phyloP scores from a whole-genome alignment of 2,888 invertebrate genomes.

The Minunthozetes semirufus region DNA sequence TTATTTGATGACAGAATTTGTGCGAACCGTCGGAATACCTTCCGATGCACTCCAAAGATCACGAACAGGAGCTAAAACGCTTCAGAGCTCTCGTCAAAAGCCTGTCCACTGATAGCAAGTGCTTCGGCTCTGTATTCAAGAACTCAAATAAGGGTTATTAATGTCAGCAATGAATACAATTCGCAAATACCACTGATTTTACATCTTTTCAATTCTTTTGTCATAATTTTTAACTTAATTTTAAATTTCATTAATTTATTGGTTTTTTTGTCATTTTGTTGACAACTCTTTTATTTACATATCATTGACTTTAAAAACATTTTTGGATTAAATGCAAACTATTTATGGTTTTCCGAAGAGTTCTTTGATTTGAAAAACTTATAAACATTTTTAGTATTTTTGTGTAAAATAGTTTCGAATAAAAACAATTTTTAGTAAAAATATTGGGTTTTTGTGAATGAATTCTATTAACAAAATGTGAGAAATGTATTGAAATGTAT shows the following conservation, averaged over 20 bases:
- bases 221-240: neutral
- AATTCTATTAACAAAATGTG: constrained; percentile 12
- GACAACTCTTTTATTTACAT: constrained; percentile 16
- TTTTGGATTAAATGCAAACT: neutral
- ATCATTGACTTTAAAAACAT: neutral
- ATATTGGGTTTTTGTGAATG: neutral
- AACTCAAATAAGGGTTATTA: neutral
- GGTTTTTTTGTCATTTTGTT: neutral
- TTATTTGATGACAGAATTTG: constrained; percentile 51
- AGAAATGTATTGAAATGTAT: neutral
- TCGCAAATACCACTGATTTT: neutral
- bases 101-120: constrained; percentile 25
- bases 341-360: neutral
- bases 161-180: neutral
- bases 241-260: neutral
- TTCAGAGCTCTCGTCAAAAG: constrained; percentile 57
- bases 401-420: neutral
- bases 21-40: constrained; percentile 69
- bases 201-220: neutral
- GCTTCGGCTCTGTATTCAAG: neutral
- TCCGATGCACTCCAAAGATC: constrained; percentile 76
- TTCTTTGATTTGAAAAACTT: neutral
- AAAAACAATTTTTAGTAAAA: neutral
- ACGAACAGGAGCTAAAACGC: constrained; percentile 62
- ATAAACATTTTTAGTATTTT: neutral